Evolutionary conservation across 1,140 invertebrate genomes (phyloP).

Genomic region (Anoplolepis gracilipes): DNA sequence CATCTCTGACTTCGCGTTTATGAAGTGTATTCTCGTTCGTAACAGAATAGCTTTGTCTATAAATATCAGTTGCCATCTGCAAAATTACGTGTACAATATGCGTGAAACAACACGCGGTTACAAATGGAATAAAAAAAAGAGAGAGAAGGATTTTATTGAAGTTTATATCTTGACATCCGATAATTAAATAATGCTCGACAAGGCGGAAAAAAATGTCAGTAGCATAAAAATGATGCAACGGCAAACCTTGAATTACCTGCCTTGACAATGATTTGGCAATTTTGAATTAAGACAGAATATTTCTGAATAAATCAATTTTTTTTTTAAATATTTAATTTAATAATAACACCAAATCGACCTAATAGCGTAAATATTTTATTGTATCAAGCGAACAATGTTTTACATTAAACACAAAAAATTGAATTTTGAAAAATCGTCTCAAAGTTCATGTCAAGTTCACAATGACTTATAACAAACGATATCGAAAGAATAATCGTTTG

Average conservation of each 20-base stretch:
- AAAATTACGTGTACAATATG: background rate
- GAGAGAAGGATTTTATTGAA: background rate
- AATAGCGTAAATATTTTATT: background rate
- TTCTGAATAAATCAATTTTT: background rate
- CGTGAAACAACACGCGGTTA: background rate
- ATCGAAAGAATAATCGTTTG: background rate
- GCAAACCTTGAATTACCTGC: no score
- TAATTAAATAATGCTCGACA: conserved; percentile 21
- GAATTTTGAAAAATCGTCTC: no score
- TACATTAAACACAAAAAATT: background rate
- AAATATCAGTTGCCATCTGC: background rate
- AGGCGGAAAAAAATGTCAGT: background rate
- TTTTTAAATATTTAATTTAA: background rate
- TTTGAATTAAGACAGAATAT: no score
- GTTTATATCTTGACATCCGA: background rate
- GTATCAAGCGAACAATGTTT: background rate
- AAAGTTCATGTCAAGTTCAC: no score
- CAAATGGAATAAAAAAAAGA: background rate
- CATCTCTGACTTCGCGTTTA: background rate
- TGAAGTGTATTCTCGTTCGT: background rate
- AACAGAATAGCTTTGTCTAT: conserved; percentile 14
- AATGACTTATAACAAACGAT: no score
- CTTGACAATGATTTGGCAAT: no score
- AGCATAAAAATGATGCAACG: background rate
- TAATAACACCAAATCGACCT: background rate